Evolutionary conservation across 2,113 vertebrate genomes (phyloP), one percentile per base, ranked within the genome.

Genomic region (Erythrocercus mccallii): DNA sequence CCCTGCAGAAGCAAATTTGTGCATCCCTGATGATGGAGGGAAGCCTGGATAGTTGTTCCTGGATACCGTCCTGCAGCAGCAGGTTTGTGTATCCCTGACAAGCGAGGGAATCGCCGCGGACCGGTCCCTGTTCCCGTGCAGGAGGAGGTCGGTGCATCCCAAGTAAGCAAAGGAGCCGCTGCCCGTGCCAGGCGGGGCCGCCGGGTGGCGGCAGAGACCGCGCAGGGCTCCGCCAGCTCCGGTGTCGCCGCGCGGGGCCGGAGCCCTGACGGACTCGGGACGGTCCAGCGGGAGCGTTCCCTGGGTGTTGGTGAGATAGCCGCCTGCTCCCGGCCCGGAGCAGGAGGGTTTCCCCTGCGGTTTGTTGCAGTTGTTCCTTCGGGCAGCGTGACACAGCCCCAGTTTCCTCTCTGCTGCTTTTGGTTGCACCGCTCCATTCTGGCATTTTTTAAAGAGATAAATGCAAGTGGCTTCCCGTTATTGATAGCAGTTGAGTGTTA

Each of bases 321-420:
- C 2, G 5, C 6, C 61, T 31, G 4, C 31, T 71, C 19, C 18
- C 0, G 2, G 28, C 20, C 45, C 9, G 5, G 3, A 22, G 45
- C 20, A 30, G 17, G 53, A 31, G 53, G 16, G 11, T 18, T 31
- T 47, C 30, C n/a, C 11, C 33, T 77, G 54, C 54, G 15, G 28
- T 28, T 69, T 28, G 45, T 33, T 53, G 12, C 47, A n/a, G 11
- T 30, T n/a, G 3, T 47, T 86, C 13, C 30, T 54, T 44, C 24
- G 33, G 10, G 9, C 3, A 5, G 68, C 35, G 21, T 10, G 1
- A 22, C 33, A 1, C 25, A 50, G 22, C 42, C 25, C 5, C 2
- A 0, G 23, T 48, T 47, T 42, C 33, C 33, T 73, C 22, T 33
- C 17, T 24, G 1, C 48, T 6, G 28, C 23, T 60, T 45, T 33